Conservation (phyloP, 2,113 vertebrate species). For the Hyaena hyaena region DNA sequence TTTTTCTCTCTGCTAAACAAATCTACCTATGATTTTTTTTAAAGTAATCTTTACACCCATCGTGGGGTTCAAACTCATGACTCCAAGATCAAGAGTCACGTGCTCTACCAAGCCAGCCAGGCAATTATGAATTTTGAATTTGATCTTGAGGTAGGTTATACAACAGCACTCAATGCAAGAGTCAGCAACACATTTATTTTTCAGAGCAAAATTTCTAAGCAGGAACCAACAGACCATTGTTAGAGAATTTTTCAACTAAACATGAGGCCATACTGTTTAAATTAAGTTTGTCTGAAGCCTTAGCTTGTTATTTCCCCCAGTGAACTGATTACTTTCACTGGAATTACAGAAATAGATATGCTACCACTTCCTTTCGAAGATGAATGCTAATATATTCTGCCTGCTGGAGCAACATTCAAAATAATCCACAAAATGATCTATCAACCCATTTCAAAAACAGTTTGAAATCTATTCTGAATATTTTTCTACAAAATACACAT, state of each 20-base stretch:
- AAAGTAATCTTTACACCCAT: neutral
- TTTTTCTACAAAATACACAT: slow-evolving; percentile 50
- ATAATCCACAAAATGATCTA: slow-evolving; percentile 67
- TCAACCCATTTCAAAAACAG: slow-evolving; percentile 59
- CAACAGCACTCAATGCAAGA: slow-evolving; percentile 12
- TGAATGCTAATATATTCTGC: slow-evolving; percentile 77
- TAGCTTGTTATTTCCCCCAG: neutral
- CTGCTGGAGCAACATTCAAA: slow-evolving; percentile 62
- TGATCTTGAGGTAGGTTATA: neutral
- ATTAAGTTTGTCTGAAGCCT: slow-evolving; percentile 59
- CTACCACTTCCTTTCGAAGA: slow-evolving; percentile 60
- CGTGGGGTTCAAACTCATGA: neutral
- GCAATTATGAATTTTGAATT: neutral
- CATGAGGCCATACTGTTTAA: neutral
- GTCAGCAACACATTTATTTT: slow-evolving; percentile 50
- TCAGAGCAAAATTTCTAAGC: neutral
- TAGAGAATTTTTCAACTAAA: slow-evolving; percentile 1
- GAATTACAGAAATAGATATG: slow-evolving; percentile 53
- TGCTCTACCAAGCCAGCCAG: too few relatives aligned
- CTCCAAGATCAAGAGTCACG: neutral
- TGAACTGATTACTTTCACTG: slow-evolving; percentile 52
- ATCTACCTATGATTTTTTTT: neutral
- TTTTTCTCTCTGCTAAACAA: neutral
- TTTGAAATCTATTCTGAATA: slow-evolving; percentile 50
- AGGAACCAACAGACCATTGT: neutral